Evolutionary conservation across 2,888 invertebrate species (phyloP), one percentile per base, ranked within the genome.

Genomic region (Scrobipalpa atriplicella): DNA sequence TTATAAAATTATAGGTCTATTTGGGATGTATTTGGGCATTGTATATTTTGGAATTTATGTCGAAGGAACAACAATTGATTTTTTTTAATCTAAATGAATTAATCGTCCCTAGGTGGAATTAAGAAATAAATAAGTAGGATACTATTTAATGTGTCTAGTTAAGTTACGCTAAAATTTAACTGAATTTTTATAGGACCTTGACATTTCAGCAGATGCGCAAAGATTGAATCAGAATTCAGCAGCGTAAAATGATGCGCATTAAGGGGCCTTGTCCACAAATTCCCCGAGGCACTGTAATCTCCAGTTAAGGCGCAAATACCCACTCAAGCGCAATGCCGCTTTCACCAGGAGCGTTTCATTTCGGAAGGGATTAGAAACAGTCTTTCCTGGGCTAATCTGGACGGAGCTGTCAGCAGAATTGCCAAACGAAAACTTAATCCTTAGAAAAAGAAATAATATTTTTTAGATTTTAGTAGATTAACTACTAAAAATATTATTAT

Each of bases 351-450:
- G 18, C 58, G 36, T 58, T 36, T 36, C 58, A 38, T 16, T 58
- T 58, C 38, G 58, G 58, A 38, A 58, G 38, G 58, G 58, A 58
- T 58, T 58, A 58, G 36, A 29, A 58, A 38, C 38, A 58, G 58
- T 58, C 16, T 38, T 38, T n/a, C n/a, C 18, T n/a, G n/a, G 16
- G 29, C 29, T 16, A 36, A 16, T 6, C 38, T 16, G 36, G 10
- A 2, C 18, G 19, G 21, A 21, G 21, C 21, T 21, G 54, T 6
- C 21, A 9, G 54, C 54, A 19, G 19, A 19, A 9, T 11, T 19
- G 3, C 8, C 1, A 21, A 3, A 18, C 2, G 18, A 8, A 54
- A 21, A 54, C 54, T 54, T n/a, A 47, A 47, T 47, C 47, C 47
- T 47, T 5, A 5, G 29, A 3, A 29, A 29, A 29, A 43, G n/a